A percentile compares a stretch with the other conserved stretches of the same genome.
Conservation (phyloP, 1,140 invertebrate genomes). For the Brachionus plicatilis region DNA sequence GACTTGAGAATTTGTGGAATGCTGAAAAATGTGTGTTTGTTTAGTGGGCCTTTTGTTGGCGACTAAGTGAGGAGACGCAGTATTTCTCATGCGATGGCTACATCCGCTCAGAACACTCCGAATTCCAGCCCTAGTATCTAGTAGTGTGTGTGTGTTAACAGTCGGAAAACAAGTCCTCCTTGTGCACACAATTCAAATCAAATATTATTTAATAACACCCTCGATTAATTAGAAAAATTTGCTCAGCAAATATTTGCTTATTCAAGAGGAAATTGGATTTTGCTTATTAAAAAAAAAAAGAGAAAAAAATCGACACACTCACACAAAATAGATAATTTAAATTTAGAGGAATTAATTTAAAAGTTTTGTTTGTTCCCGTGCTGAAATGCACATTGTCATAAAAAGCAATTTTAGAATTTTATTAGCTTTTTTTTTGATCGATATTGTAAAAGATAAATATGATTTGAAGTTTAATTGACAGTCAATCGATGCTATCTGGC, state of each 20-base stretch:
- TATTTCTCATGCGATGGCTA: background rate
- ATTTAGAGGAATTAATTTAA: background rate
- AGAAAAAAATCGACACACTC: background rate
- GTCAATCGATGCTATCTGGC: background rate
- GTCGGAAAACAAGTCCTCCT: background rate
- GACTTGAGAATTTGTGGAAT: background rate
- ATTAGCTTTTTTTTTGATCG: background rate
- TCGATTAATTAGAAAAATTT: background rate
- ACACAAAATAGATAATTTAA: conserved; percentile 5
- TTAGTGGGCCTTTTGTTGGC: background rate
- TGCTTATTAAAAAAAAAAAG: background rate
- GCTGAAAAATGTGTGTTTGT: background rate
- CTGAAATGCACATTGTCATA: background rate
- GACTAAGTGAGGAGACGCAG: background rate
- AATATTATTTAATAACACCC: conserved; percentile 18
- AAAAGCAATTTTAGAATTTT: background rate
- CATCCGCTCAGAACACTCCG: background rate
- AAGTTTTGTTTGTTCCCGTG: conserved; percentile 11
- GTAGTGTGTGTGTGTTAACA: background rate
- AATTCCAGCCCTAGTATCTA: background rate
- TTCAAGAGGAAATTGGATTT: conserved; percentile 10
- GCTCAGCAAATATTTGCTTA: background rate
- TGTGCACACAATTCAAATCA: background rate
- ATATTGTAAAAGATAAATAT: background rate
- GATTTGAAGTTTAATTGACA: background rate